Base-by-base conservation (phyloP, 2,113 vertebrate species). In the Trichomycterus rosablanca region DNA sequence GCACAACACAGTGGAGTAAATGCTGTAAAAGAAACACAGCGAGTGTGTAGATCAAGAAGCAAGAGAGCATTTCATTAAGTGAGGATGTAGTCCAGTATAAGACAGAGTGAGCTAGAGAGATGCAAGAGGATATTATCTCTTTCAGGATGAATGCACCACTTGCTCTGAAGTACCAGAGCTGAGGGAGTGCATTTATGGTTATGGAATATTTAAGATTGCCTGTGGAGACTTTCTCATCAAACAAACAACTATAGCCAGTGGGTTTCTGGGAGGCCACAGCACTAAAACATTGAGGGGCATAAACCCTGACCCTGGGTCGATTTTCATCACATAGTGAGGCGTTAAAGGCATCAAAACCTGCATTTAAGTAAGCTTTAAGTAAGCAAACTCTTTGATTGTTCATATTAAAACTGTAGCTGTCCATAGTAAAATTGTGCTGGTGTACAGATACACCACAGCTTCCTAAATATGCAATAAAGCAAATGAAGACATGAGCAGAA, bases 51-150 rank as follows among this genome's bases (percentile, higher is more conserved):
- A 62, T 54, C 24, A 3, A 1, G 30, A 56, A 54, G 61, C 23
- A 43, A 61, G 64, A 53, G 48, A 48, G 43, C 44, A 49, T 65
- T 59, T 53, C 60, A 59, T 65, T 65, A 55, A 34, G 35, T 28
- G 50, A 65, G 54, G 50, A 68, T 44, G 58, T 43, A 65, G 55
- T 43, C 42, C 44, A 22, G 22, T 73, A 55, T 67, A 61, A 69
- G 57, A 45, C 9, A 44, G 19, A 40, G 52, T 44, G 23, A 46
- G 56, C 34, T 5, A 12, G 11, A 35, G 45, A 45, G 4, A 26
- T 24, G 56, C 57, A 26, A 63, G 28, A 30, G 69, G 65, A 73
- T 64, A 59, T 66, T 80, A 71, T 54, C 30, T 76, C 57, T 74
- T 66, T 52, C 30, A 39, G 52, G 46, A 59, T 68, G 68, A 68